Evolutionary conservation across 2,888 invertebrate species (phyloP), one percentile per base, ranked within the genome.

Genomic region (Sinelater perroti): DNA sequence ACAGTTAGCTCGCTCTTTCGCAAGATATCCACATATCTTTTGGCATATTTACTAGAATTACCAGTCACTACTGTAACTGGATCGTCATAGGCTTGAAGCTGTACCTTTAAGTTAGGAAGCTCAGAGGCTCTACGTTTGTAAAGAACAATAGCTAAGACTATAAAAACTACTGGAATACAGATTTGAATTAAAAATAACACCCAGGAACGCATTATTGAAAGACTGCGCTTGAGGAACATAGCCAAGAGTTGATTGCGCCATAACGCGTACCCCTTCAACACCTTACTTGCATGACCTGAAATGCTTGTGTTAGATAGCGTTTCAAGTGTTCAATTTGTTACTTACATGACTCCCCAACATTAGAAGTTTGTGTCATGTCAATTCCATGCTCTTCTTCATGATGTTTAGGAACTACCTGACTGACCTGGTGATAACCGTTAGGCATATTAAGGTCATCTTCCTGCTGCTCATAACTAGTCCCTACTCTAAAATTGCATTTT

Each of bases 111-210:
- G 0, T 83, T 70, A 1, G 82, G 80, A 3, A 86, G 76, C 16
- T 78, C 77, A 3, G 75, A 72, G 2, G 81, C 72, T 56, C 79
- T 73, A 1, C 80, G 78, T 54, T 80, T 76, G 1, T 82, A 68
- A 13, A 85, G 81, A 0, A 87, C 70, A 13, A 89, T 79, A 0
- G 86, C 82, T 20, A 85, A 68, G 5, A 78, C 76, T 67, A 81
- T 83, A 78, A 81, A 86, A 56, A 85, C 47, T 0, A 87, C 72
- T 0, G 91, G 89, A 26, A 90, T 81, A 1, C 85, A 58, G 17
- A 88, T 78, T 76, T 89, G 88, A 50, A 56, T 21, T 7, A 56
- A n/a, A 18, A 87, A 77, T 3, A 89, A 71, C 36, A 85, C 69
- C 79, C 85, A 85, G 44, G 88, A 88, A 6, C 91, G 81, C 16